These are phyloP conservation scores for Corythucha ciliata DNA, from an alignment of 2,888 invertebrate species.

Conservation along the genomic window DNA sequence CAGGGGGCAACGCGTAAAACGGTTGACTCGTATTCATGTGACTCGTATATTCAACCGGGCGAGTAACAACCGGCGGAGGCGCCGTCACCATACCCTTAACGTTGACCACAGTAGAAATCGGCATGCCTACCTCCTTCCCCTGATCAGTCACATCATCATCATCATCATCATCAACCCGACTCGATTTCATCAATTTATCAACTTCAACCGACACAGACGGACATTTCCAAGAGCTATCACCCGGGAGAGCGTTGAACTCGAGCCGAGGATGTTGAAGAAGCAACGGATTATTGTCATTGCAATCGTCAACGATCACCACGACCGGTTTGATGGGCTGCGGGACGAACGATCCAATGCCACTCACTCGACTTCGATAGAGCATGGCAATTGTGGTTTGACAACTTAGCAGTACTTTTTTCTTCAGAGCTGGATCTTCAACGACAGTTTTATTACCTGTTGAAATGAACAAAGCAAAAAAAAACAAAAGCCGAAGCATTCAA, in stretches of 20 bases:
- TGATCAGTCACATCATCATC: too few relatives aligned
- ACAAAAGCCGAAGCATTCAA: too few relatives aligned
- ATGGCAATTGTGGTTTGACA: constrained; percentile 27
- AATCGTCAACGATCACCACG: not conserved
- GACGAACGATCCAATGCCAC: constrained; percentile 24
- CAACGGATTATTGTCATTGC: constrained; percentile 3
- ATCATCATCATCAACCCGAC: too few relatives aligned
- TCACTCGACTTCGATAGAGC: constrained; percentile 24
- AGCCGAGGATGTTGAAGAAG: constrained; percentile 18
- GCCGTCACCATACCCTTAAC: too few relatives aligned
- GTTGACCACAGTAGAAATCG: too few relatives aligned
- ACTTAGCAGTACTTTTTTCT: constrained; percentile 24
- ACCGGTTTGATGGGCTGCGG: constrained; percentile 14
- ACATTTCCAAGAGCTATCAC: constrained; percentile 16
- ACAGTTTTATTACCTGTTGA: constrained; percentile 25
- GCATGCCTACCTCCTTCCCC: too few relatives aligned
- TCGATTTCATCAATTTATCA: too few relatives aligned
- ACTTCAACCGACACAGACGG: constrained; percentile 18
- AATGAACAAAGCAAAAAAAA: constrained; percentile 25
- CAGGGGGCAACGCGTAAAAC: too few relatives aligned
- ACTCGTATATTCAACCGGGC: too few relatives aligned
- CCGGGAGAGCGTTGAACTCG: constrained; percentile 16
- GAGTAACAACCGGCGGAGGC: too few relatives aligned
- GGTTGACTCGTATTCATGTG: too few relatives aligned
- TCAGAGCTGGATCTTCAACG: constrained; percentile 28